phyloP scores from a whole-genome alignment of 2,797 vertebrate genomes.

The Peromyscus aztecus region DNA sequence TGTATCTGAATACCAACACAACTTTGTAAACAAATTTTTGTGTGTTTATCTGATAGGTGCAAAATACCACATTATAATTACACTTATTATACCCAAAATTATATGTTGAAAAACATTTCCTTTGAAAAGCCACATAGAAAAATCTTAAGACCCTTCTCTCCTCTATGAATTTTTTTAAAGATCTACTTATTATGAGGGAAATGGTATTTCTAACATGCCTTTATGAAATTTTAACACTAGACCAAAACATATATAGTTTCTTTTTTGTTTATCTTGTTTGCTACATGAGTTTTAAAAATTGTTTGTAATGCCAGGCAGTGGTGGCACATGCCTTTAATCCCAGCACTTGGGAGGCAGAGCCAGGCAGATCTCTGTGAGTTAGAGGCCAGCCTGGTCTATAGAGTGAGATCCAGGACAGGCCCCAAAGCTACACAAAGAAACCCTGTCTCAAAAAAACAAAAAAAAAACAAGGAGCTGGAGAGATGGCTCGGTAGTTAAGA shows the following conservation, averaged over 20 bases:
- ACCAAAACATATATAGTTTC: neutral
- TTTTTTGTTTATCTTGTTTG: constrained; percentile 20
- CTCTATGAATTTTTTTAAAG: constrained; percentile 8
- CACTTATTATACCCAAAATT: neutral
- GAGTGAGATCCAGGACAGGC: too few relatives aligned
- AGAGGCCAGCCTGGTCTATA: too few relatives aligned
- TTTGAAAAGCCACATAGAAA: constrained; percentile 25
- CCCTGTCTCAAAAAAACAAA: too few relatives aligned
- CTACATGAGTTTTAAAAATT: constrained; percentile 32
- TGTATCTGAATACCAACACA: neutral
- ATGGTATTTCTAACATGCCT: neutral
- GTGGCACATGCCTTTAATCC: too few relatives aligned
- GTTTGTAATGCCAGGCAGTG: neutral
- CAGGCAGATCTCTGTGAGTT: too few relatives aligned
- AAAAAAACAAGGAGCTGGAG: too few relatives aligned
- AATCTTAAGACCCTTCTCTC: neutral
- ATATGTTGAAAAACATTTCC: neutral
- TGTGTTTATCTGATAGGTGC: neutral
- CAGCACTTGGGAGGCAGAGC: too few relatives aligned
- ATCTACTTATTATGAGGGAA: neutral
- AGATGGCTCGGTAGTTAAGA: too few relatives aligned
- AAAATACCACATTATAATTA: constrained; percentile 5
- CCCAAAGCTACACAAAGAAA: too few relatives aligned
- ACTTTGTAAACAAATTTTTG: constrained; percentile 34
- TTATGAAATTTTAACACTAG: constrained; percentile 58